Conservation (phyloP, 2,888 invertebrate species). For the Drosophila ezoana region DNA sequence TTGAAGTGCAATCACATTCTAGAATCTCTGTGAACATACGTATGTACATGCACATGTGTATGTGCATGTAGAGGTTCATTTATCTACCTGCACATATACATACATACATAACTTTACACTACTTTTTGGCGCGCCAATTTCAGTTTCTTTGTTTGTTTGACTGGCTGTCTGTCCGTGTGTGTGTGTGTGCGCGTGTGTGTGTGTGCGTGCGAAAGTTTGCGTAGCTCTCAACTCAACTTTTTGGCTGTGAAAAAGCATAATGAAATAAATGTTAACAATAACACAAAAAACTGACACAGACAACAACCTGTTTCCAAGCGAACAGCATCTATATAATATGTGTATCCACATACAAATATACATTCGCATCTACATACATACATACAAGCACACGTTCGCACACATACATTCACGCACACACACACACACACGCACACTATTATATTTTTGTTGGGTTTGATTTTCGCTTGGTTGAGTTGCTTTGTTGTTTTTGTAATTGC, state of each 20-base stretch:
- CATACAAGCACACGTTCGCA: conserved; percentile 16
- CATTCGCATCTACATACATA: conserved; percentile 23
- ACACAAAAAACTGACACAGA: conserved; percentile 53
- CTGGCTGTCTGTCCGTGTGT: conserved; percentile 12
- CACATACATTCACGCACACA: conserved; percentile 15
- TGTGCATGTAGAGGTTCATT: neutral
- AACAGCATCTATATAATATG: conserved; percentile 46
- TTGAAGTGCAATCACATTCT: conserved; percentile 53
- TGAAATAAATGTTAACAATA: conserved; percentile 77
- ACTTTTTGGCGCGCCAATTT: conserved; percentile 43
- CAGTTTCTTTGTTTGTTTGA: conserved; percentile 38
- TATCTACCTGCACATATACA: conserved; percentile 1
- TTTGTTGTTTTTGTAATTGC: conserved; percentile 63
- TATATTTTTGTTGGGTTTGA: conserved; percentile 41
- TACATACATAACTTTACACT: conserved; percentile 14
- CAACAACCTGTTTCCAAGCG: conserved; percentile 71
- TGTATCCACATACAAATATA: conserved; percentile 26
- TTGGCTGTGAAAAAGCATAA: conserved; percentile 62
- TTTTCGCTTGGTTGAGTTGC: conserved; percentile 74
- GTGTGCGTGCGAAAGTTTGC: conserved; percentile 58
- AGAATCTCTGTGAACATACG: conserved; percentile 20
- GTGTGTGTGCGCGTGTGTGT: conserved; percentile 7
- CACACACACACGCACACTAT: conserved; percentile 16
- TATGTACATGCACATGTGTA: neutral
- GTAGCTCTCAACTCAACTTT: conserved; percentile 46